phyloP scores from a whole-genome alignment of 2,797 vertebrate genomes.

The Myotis myotis region DNA sequence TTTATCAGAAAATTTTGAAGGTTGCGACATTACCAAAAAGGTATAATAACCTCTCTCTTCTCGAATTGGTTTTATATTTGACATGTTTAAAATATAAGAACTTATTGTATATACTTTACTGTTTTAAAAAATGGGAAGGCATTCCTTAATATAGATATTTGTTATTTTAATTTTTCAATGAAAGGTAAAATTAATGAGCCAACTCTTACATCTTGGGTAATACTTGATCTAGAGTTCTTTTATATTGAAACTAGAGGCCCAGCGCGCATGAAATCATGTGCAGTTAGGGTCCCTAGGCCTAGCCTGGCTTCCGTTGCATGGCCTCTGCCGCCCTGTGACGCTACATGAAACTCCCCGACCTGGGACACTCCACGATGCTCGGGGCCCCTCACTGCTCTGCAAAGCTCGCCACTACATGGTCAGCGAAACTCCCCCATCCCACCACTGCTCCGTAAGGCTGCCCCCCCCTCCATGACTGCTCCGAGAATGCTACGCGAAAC shows the following conservation, averaged over 20 bases:
- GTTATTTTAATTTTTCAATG: slow-evolving; percentile 45
- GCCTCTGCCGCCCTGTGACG: too few relatives aligned
- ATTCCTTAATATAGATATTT: not conserved
- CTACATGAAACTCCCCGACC: too few relatives aligned
- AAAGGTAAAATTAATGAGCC: slow-evolving; percentile 46
- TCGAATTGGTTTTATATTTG: slow-evolving; percentile 46
- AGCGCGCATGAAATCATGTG: too few relatives aligned
- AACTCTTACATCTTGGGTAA: not conserved
- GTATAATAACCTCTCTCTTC: slow-evolving; percentile 20
- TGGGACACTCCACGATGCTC: too few relatives aligned
- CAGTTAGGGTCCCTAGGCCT: too few relatives aligned
- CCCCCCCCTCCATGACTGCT: too few relatives aligned
- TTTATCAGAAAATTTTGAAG: slow-evolving; percentile 55
- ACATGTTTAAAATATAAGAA: slow-evolving; percentile 48
- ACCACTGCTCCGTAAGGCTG: too few relatives aligned
- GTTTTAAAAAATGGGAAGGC: not conserved
- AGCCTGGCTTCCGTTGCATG: too few relatives aligned
- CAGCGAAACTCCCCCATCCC: too few relatives aligned
- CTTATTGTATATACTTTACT: not conserved
- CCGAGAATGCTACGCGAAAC: too few relatives aligned
- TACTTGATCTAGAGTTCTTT: slow-evolving; percentile 36
- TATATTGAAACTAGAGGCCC: not conserved
- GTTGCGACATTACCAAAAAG: slow-evolving; percentile 29
- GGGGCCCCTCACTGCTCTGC: too few relatives aligned
- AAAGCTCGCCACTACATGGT: too few relatives aligned